These are phyloP conservation scores for Hucho hucho DNA, from an alignment of 2,113 vertebrate species.

Conservation along the genomic window DNA sequence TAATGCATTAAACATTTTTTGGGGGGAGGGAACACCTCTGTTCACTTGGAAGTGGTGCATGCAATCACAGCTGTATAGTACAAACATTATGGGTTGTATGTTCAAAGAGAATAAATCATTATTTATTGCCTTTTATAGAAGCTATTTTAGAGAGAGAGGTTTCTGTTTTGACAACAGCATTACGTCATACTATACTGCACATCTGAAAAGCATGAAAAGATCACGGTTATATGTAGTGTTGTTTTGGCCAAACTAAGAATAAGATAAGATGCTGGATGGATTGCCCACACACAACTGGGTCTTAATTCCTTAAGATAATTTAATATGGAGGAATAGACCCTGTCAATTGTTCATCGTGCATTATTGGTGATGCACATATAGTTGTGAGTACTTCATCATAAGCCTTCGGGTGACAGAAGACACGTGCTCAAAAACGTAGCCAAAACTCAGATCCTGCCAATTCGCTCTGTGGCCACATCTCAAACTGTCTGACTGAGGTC, in stretches of 20 bases:
- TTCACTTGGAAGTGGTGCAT: not conserved
- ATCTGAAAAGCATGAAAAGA: too few species aligned
- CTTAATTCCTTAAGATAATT: not conserved
- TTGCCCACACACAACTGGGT: not conserved
- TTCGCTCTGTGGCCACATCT: not conserved
- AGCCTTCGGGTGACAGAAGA: not conserved
- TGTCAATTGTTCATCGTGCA: not conserved
- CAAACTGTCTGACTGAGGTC: not conserved
- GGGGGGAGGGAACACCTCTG: not conserved
- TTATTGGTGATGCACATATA: not conserved
- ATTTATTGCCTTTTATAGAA: not conserved
- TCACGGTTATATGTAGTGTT: too few species aligned
- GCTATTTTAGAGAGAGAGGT: not conserved
- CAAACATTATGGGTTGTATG: not conserved
- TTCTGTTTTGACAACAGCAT: not conserved
- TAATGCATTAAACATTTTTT: not conserved
- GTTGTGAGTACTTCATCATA: not conserved
- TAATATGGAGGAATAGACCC: not conserved
- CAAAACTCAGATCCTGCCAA: not conserved
- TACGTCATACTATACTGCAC: not conserved
- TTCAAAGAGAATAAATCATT: not conserved
- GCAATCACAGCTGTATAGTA: not conserved
- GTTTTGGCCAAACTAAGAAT: too few species aligned
- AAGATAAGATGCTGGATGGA: too few species aligned
- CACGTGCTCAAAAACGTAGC: not conserved